A percentile compares a stretch with the other conserved stretches of the same genome.
Conservation (phyloP, 2,888 invertebrate genomes). For the Rhaphigaster nebulosa region DNA sequence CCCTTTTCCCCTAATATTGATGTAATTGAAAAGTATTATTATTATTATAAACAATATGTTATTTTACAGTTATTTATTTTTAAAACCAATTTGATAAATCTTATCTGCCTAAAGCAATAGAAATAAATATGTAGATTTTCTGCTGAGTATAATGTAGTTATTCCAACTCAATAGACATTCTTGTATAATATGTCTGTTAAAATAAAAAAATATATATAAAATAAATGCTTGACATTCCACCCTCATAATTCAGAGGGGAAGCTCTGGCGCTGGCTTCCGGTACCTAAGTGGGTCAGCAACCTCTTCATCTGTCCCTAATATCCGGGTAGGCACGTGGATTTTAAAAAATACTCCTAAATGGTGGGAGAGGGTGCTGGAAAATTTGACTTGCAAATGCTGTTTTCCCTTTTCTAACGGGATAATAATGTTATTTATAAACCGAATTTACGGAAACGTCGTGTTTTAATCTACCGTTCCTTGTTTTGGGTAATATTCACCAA, state of each 20-base stretch:
- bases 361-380: background rate
- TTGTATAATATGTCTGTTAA: background rate
- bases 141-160: too few species aligned
- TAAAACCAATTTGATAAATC: too few species aligned
- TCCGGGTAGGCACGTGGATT: conserved; percentile 16
- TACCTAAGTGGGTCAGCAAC: background rate
- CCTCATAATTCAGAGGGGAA: background rate
- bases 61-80: too few species aligned
- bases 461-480: background rate
- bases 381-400: conserved; percentile 19
- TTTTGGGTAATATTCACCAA: background rate
- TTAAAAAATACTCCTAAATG: background rate
- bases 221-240: background rate
- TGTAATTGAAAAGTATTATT: too few species aligned
- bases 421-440: background rate
- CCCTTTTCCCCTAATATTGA: too few species aligned
- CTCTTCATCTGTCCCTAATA: conserved; percentile 10
- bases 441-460: background rate
- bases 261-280: background rate
- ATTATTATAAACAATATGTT: too few species aligned
- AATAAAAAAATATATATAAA: background rate
- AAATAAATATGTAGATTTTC: too few species aligned
- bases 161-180: too few species aligned
- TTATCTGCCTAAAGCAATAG: too few species aligned
- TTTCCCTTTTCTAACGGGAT: conserved; percentile 14